Evolutionary conservation across 2,888 invertebrate genomes (phyloP), one percentile per base, ranked within the genome.

Genomic region (Octonoba sinensis): DNA sequence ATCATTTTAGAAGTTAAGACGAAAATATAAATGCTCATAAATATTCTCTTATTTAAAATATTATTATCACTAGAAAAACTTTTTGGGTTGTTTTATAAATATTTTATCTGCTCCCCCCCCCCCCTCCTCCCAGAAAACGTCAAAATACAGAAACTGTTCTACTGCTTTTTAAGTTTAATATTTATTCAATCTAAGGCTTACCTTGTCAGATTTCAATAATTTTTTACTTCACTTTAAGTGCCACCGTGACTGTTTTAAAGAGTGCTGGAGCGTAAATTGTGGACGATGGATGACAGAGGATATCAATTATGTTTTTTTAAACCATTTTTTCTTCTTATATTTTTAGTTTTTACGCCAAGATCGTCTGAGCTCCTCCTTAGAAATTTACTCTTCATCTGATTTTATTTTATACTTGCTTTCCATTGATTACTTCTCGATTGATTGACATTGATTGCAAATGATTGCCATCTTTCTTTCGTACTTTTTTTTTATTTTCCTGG

Each of bases 401-500:
- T 70, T 70, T 62, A 44, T 67, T 15, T 79, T 73, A 66, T 79
- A 73, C 12, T 20, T 57, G 18, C 11, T 18, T 24, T 72, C 56
- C 72, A 73, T 79, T 73, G 66, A 79, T 73, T 62, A 62, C 27
- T 46, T 64, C 24, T 56, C 54, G 15, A 81, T 44, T 81, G 79
- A 81, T 81, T 81, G 79, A 81, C 79, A 81, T 69, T 81, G 79
- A 81, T 81, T 81, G 73, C 79, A 69, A 81, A 64, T 81, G 79
- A 81, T 81, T 81, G 79, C 79, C 69, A 73, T 73, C 79, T 77
- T 49, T 20, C 65, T 54, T 59, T 62, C 70, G 36, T 65, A 64
- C 64, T 44, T 18, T n/a, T 77, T 64, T 65, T 70, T 49, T 24
- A 62, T 62, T 54, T 73, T 54, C 54, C 20, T 18, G 18, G 62